Base-by-base conservation (phyloP, 2,888 invertebrate genomes). In the Brachyopa scutellaris region DNA sequence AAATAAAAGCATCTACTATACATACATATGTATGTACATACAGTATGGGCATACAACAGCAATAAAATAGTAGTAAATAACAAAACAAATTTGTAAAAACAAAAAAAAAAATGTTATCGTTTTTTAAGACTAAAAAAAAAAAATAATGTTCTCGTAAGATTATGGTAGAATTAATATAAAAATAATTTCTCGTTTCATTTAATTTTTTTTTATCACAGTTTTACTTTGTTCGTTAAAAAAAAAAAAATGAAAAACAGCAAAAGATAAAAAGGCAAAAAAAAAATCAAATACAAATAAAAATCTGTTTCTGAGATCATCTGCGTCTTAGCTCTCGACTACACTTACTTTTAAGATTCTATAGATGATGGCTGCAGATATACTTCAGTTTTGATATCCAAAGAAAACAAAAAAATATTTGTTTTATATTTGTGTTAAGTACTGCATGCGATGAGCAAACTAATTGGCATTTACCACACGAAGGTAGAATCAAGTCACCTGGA, bases 391-490 rank as follows among this genome's bases (percentile, higher is more conserved):
- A 72, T 70, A 78, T 78, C 78, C 78, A 49, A 61, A 38, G 40
- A 13, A 33, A 26, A 49, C n/a, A n/a, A n/a, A n/a, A n/a, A n/a
- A n/a, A n/a, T n/a, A n/a, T 21, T 33, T 51, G 8, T 53, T 31
- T 31, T 8, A 15, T 33, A 36, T 55, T 59, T 13, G 57, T 8
- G 29, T 11, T 49, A 42, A 40, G 11, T 49, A 45, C 69, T 26
- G 42, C 45, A 31, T 7, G 13, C 53, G 82, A 77, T 82, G 82
- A 82, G 64, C 77, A 77, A 82, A 33, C 77, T 62, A 53, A 77
- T 77, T 77, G 77, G 77, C 62, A 77, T 77, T 70, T 62, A 55
- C 29, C 57, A 45, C 42, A 55, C 38, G 61, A 67, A 79, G 55
- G 67, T 79, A 61, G 64, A 29, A 61, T 55, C 19, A 17, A 47